Evolutionary conservation across 2,113 vertebrate genomes (phyloP), one percentile per base, ranked within the genome.

Genomic region (Excalfactoria chinensis): DNA sequence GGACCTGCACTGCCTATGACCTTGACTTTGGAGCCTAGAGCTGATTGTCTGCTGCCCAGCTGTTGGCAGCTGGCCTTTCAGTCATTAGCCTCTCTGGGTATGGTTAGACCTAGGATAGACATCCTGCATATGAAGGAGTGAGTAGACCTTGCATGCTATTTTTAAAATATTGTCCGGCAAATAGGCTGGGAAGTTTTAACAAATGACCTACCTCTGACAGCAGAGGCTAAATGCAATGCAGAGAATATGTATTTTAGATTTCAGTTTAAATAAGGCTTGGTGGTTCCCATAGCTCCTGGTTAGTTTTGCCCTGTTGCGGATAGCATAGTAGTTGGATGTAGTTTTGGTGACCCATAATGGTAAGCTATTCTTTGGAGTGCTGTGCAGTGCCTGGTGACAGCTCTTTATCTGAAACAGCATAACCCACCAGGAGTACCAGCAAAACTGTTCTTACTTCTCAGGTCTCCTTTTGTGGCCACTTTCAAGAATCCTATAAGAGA

Each of bases 171-270:
- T 67, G 59, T 16, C 41, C 32, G 56, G 35, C 44, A 40, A 85
- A 21, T 3, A 17, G 13, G 6, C n/a, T 81, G 55, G 49, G 70
- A 76, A 68, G 7, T 25, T 53, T 77, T 83, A 67, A 77, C 51
- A 14, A 83, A 74, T 83, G 26, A 73, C n/a, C 64, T 91, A 60
- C 51, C 51, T 71, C 51, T 89, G 78, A 22, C 9, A 62, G 55
- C 0, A 0, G 44, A 79, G 44, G 40, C 32, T 70, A 72, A 78
- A 64, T 26, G 37, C 1, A 1, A 63, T 0, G 3, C 11, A 30
- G 37, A 83, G 60, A 10, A 48, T 14, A 20, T 43, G 7, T n/a
- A 43, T 82, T 35, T 67, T 32, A 87, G 59, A 80, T 79, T 60
- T 83, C n/a, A 62, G 23, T 79, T 88, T 55, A 74, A 76, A 48